Evolutionary conservation across 2,888 invertebrate species (phyloP).

Genomic region (Drosophila neonasuta): DNA sequence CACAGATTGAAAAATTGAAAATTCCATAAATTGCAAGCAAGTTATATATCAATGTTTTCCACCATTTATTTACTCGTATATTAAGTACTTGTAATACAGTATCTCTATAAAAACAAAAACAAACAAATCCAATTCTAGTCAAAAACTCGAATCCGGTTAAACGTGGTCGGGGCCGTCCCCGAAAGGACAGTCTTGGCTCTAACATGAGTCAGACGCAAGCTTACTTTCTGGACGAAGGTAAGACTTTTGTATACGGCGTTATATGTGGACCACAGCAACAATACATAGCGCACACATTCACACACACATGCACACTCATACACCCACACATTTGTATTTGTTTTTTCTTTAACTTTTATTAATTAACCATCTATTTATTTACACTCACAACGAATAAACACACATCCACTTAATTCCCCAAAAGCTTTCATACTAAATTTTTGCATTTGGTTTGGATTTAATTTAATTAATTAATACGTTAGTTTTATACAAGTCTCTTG

Average conservation of each 20-base stretch:
- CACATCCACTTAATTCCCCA: constrained; percentile 10
- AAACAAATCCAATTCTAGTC: constrained; percentile 69
- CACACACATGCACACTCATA: constrained; percentile 21
- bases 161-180: constrained; percentile 84
- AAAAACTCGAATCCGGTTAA: constrained; percentile 83
- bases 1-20: constrained; percentile 23
- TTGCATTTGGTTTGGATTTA: constrained; percentile 38
- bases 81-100: constrained; percentile 25
- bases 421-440: constrained; percentile 41
- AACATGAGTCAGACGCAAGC: constrained; percentile 84
- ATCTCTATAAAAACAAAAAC: not conserved
- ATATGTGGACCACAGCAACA: constrained; percentile 49
- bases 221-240: constrained; percentile 89
- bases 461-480: constrained; percentile 8
- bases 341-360: constrained; percentile 3
- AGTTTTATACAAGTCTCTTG: not conserved
- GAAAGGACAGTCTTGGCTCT: constrained; percentile 84
- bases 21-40: constrained; percentile 48
- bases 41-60: constrained; percentile 39
- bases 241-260: constrained; percentile 63
- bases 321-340: not conserved
- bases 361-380: not conserved
- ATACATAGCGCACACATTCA: constrained; percentile 27
- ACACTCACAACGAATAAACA: constrained; percentile 10
- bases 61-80: constrained; percentile 30